Percentiles rank a stretch among this genome's conserved stretches.
These are phyloP conservation scores for Neodon shergylaensis DNA, from an alignment of 2,113 vertebrate species.

Conservation along the genomic window DNA sequence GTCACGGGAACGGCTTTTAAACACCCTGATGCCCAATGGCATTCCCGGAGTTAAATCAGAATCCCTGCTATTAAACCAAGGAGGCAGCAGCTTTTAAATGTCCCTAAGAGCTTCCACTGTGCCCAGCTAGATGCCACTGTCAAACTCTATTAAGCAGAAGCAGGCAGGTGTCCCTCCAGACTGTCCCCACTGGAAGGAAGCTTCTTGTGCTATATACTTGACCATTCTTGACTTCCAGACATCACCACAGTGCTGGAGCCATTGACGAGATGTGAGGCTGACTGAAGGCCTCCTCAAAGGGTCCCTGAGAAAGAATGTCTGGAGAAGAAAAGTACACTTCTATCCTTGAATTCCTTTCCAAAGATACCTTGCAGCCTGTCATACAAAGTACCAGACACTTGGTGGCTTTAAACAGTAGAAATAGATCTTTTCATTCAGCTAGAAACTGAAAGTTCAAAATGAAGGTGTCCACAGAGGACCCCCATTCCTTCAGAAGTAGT, in stretches of 20 bases:
- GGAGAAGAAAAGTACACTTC: background rate
- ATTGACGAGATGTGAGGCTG: background rate
- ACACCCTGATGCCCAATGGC: background rate
- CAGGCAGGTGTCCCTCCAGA: background rate
- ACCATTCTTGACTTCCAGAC: background rate
- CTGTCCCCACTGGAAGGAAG: background rate
- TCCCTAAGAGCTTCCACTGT: background rate
- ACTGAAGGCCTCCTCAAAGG: background rate
- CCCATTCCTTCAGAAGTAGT: too few relatives aligned
- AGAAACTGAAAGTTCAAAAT: background rate
- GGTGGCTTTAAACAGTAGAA: background rate
- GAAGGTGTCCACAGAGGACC: background rate
- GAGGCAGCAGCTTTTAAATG: background rate
- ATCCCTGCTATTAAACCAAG: background rate
- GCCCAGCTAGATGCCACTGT: background rate
- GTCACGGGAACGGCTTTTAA: background rate
- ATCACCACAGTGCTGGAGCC: background rate
- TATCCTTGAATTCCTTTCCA: background rate
- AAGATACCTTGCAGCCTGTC: background rate
- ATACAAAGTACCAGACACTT: background rate
- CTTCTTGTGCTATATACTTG: background rate
- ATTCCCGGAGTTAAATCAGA: background rate
- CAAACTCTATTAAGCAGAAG: background rate
- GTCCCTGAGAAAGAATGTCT: background rate
- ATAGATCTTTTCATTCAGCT: background rate